Evolutionary conservation across 2,113 vertebrate species (phyloP).

Genomic region (Misgurnus anguillicaudatus): DNA sequence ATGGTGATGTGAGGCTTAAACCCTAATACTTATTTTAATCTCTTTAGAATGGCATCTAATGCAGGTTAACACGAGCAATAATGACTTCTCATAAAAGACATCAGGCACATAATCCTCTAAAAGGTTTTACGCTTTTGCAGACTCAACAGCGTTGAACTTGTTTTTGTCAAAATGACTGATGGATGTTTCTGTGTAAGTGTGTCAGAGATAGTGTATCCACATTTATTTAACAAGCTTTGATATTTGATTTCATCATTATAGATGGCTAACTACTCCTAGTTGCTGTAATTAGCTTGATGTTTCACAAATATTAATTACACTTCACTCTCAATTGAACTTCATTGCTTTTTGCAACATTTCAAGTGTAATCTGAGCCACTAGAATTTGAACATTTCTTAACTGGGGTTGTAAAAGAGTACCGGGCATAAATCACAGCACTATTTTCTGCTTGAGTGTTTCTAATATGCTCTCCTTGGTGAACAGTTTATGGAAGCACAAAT

Average conservation of each 20-base stretch:
- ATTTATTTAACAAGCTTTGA: constrained; percentile 13
- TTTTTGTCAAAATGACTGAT: constrained; percentile 19
- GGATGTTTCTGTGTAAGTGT: constrained; percentile 9
- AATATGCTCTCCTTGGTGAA: constrained; percentile 46
- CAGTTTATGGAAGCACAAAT: constrained; percentile 40
- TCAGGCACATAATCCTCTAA: constrained; percentile 35
- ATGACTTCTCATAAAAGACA: constrained; percentile 37
- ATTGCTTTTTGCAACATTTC: not conserved
- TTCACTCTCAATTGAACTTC: not conserved
- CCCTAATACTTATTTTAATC: constrained; percentile 30
- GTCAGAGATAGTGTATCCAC: not conserved
- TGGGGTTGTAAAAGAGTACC: not conserved
- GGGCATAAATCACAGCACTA: constrained; percentile 25
- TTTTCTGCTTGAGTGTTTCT: constrained; percentile 40
- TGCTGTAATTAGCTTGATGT: not conserved
- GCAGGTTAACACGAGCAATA: constrained; percentile 4
- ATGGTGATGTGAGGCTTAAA: constrained; percentile 22
- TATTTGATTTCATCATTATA: constrained; percentile 3
- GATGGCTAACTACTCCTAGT: not conserved
- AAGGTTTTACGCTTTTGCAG: constrained; percentile 17
- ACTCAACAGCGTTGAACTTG: not conserved
- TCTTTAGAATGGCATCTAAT: constrained; percentile 30
- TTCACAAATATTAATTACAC: not conserved
- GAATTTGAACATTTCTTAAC: not conserved
- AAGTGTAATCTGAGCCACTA: not conserved